Evolutionary conservation across 2,797 vertebrate genomes (phyloP), one percentile per base, ranked within the genome.

Genomic region (Clarias pachynema): DNA sequence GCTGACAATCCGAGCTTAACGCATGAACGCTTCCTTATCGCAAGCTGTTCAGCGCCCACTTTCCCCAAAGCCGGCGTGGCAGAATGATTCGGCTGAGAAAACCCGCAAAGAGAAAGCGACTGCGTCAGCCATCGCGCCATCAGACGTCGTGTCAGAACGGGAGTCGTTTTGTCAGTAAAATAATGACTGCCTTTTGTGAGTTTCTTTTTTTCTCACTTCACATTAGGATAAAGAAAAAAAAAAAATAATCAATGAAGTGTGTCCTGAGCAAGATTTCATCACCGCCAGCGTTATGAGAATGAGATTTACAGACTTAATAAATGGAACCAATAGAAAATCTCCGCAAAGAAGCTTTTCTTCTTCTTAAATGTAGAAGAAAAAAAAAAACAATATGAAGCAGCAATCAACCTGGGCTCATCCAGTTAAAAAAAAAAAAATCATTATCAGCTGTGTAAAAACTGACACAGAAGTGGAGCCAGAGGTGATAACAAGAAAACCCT

Each of bases 1-100:
- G 75, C 77, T 74, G 82, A 86, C 82, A 59, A 80, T 65, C 65
- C 49, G 70, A 83, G 68, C 65, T 86, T 79, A 53, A 83, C 68
- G 82, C 77, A 40, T 59, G 81, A 81, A 79, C 69, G 82, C 85
- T 57, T 81, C 79, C 57, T 65, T 78, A 59, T 84, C 56, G 68
- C 79, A 72, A 65, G 73, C 77, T 79, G 81, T 79, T 83, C 59
- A 37, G 70, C 7, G 63, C 14, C 62, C 62, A 73, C 56, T 75
- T 65, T 34, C 74, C 69, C 70, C 77, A 73, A 57, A 44, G 53
- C 69, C 69, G 20, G 24, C 26, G 69, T 31, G 69, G 24, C 81
- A 62, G 53, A 84, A 57, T 34, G 60, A 84, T 84, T 59, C 74
- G 84, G n/a, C 79, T 74, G 85, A 82, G 62, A 60, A 68, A 82